Evolutionary conservation across 2,888 invertebrate species (phyloP).

Genomic region (Eledona agricola): DNA sequence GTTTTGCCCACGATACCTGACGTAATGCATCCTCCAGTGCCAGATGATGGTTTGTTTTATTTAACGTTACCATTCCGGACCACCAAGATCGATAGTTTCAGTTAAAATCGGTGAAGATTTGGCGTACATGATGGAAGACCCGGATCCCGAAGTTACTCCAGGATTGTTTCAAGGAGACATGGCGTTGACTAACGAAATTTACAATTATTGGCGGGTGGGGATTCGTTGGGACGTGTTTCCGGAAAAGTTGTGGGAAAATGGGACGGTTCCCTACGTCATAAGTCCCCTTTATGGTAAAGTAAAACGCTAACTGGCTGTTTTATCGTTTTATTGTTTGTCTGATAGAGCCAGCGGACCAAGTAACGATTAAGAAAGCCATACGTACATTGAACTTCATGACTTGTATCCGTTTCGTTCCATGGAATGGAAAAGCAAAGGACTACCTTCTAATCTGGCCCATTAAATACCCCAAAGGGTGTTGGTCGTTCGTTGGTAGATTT

Average conservation of each 20-base stretch:
- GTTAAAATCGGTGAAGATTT: conserved; percentile 32
- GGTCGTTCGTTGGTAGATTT: conserved; percentile 78
- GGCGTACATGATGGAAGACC: conserved; percentile 47
- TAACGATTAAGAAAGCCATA: conserved; percentile 69
- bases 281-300: conserved; percentile 69
- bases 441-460: conserved; percentile 73
- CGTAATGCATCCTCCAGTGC: conserved; percentile 62
- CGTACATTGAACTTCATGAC: conserved; percentile 71
- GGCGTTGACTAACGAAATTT: conserved; percentile 70
- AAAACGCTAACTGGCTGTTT: conserved; percentile 4
- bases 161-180: conserved; percentile 76
- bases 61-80: too few species aligned
- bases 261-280: conserved; percentile 72
- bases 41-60: conserved; percentile 64
- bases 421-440: conserved; percentile 71
- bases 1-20: conserved; percentile 61
- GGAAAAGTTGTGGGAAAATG: conserved; percentile 71
- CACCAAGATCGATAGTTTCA: conserved; percentile 10
- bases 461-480: conserved; percentile 75
- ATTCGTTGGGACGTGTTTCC: conserved; percentile 73
- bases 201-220: conserved; percentile 70
- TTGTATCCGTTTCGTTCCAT: conserved; percentile 71
- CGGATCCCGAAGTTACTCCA: conserved; percentile 73
- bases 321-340: conserved; percentile 1
- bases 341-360: conserved; percentile 64